phyloP scores from a whole-genome alignment of 2,888 invertebrate species.

The Megalurothrips usitatus region DNA sequence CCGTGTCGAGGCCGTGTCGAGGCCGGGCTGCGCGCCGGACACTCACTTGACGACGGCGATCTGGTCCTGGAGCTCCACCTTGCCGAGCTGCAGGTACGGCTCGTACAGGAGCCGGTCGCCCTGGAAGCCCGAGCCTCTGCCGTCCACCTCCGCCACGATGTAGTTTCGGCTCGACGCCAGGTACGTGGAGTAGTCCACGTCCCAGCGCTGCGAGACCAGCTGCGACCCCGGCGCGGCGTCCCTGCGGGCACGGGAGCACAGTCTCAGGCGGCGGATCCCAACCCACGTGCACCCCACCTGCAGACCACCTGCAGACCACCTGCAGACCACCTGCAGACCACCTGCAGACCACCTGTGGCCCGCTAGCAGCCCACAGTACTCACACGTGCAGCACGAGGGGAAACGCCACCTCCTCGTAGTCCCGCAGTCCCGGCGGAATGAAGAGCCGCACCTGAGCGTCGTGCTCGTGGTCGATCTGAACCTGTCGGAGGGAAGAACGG shows the following conservation, averaged over 20 bases:
- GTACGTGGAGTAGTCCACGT: constrained; percentile 79
- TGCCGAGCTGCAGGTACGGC: constrained; percentile 54
- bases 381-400: constrained; percentile 81
- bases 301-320: too few relatives aligned
- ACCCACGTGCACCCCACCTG: too few relatives aligned
- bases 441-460: constrained; percentile 71
- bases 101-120: constrained; percentile 66
- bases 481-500: too few relatives aligned
- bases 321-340: too few relatives aligned
- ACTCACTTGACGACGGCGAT: constrained; percentile 47
- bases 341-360: too few relatives aligned
- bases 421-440: constrained; percentile 76
- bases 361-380: too few relatives aligned
- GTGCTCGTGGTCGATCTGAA: constrained; percentile 62
- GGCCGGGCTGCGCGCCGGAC: too few relatives aligned
- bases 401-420: constrained; percentile 74
- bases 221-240: constrained; percentile 80
- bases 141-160: constrained; percentile 85
- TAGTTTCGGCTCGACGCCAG: constrained; percentile 75
- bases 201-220: constrained; percentile 74
- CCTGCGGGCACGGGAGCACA: constrained; percentile 46
- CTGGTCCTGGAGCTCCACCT: constrained; percentile 62
- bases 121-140: constrained; percentile 77
- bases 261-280: too few relatives aligned
- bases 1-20: neutral